Percentiles rank a stretch among this genome's conserved stretches.
Conservation (phyloP, 2,797 vertebrate genomes). For the Diplodus sargus region DNA sequence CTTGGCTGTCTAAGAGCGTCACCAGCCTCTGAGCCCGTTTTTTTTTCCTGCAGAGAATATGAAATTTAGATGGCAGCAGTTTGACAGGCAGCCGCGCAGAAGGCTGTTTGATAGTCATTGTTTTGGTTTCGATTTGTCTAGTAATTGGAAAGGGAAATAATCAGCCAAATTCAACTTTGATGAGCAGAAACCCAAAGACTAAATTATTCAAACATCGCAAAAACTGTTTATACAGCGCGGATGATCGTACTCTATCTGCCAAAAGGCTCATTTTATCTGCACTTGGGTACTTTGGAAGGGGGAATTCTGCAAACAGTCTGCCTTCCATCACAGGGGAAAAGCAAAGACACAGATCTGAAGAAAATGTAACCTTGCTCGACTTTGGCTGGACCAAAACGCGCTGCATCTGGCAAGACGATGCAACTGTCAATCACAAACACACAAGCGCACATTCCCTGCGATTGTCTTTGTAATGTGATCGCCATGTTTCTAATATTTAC, state of each 20-base stretch:
- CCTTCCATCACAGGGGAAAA: not conserved
- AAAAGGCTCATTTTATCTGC: constrained; percentile 15
- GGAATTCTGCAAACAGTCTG: not conserved
- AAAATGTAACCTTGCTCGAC: not conserved
- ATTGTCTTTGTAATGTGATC: not conserved
- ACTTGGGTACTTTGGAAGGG: not conserved
- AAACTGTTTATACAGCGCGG: not conserved
- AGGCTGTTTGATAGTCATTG: constrained; percentile 31
- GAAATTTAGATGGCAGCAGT: constrained; percentile 24
- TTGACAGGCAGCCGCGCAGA: constrained; percentile 27
- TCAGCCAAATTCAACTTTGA: constrained; percentile 40
- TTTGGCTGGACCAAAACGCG: not conserved
- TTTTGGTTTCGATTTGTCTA: constrained; percentile 40
- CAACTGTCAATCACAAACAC: not conserved
- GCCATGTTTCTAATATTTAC: not conserved
- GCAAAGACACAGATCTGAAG: not conserved
- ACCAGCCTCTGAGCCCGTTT: not conserved
- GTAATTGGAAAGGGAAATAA: constrained; percentile 28
- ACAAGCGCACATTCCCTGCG: not conserved
- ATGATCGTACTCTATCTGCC: not conserved
- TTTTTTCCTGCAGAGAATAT: constrained; percentile 11
- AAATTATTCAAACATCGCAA: constrained; percentile 25
- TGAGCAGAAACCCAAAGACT: constrained; percentile 29
- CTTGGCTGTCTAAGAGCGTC: constrained; percentile 13
- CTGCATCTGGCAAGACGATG: not conserved